phyloP scores from a whole-genome alignment of 2,113 vertebrate genomes.

The Ochotona princeps region DNA sequence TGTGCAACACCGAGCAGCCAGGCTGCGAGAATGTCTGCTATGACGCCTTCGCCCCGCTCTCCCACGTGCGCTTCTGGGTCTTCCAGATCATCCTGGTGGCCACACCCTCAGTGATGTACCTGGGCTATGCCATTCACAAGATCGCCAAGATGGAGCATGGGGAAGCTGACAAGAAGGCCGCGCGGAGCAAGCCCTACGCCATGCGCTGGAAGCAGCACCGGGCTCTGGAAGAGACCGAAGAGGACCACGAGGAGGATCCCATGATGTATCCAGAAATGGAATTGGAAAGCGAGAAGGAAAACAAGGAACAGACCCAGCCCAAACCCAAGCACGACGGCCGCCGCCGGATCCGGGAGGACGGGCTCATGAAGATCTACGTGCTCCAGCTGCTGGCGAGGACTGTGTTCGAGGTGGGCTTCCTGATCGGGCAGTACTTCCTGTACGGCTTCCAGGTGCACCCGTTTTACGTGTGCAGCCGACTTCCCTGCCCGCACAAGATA shows the following conservation, averaged over 20 bases:
- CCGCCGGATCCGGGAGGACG: slow-evolving; percentile 93
- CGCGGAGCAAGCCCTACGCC: slow-evolving; percentile 90
- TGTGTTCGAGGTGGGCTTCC: slow-evolving; percentile 93
- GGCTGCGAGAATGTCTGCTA: slow-evolving; percentile 99
- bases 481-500: slow-evolving; percentile 96
- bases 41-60: slow-evolving; percentile 96
- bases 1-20: slow-evolving; percentile 97
- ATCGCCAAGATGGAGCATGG: slow-evolving; percentile 93
- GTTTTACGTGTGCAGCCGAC: slow-evolving; percentile 91
- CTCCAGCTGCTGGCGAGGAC: slow-evolving; percentile 95
- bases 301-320: slow-evolving; percentile 86
- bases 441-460: slow-evolving; percentile 96
- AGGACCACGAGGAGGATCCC: slow-evolving; percentile 96
- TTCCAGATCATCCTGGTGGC: slow-evolving; percentile 98
- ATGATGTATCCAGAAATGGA: slow-evolving; percentile 99
- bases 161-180: slow-evolving; percentile 87
- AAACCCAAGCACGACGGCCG: slow-evolving; percentile 93
- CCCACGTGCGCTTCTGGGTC: slow-evolving; percentile 98
- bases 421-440: slow-evolving; percentile 95
- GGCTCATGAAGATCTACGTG: slow-evolving; percentile 97
- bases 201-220: slow-evolving; percentile 92
- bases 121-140: slow-evolving; percentile 97
- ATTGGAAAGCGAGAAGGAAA: slow-evolving; percentile 90
- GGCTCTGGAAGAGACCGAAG: slow-evolving; percentile 93
- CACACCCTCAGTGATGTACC: slow-evolving; percentile 96